Conservation (phyloP, 2,888 invertebrate species). For the Tricholauxania praeusta region DNA sequence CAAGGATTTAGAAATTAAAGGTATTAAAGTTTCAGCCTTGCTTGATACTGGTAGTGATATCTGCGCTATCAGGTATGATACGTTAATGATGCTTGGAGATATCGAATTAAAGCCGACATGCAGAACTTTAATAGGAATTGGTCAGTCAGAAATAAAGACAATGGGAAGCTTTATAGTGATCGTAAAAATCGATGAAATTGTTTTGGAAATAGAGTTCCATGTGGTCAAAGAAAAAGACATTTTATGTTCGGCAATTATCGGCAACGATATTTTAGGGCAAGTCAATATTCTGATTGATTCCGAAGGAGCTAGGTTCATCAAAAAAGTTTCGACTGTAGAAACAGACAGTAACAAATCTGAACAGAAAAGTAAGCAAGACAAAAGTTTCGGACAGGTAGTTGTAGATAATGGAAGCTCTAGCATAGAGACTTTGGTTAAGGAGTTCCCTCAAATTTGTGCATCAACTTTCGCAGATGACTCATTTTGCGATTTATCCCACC, state of each 20-base stretch:
- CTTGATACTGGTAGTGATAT: slow-evolving; percentile 39
- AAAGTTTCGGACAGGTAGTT: too few relatives aligned
- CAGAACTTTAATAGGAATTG: slow-evolving; percentile 37
- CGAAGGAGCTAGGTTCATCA: slow-evolving; percentile 33
- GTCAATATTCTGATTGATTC: slow-evolving; percentile 36
- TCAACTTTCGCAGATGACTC: neutral
- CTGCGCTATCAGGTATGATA: slow-evolving; percentile 36
- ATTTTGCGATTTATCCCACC: neutral
- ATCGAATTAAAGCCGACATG: slow-evolving; percentile 15
- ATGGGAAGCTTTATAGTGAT: slow-evolving; percentile 34
- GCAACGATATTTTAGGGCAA: slow-evolving; percentile 38
- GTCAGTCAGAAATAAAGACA: slow-evolving; percentile 36
- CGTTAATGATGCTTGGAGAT: slow-evolving; percentile 28
- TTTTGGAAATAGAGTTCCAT: slow-evolving; percentile 35
- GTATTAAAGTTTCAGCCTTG: slow-evolving; percentile 24
- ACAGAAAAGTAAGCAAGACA: neutral
- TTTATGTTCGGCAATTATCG: slow-evolving; percentile 40
- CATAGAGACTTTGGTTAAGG: neutral
- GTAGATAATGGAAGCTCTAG: too few relatives aligned
- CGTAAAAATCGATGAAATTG: slow-evolving; percentile 33
- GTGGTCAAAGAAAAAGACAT: slow-evolving; percentile 37
- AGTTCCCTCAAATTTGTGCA: neutral
- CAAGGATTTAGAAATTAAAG: slow-evolving; percentile 23
- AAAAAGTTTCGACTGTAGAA: neutral
- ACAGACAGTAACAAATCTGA: neutral